Evolutionary conservation across 2,888 invertebrate species (phyloP).

Genomic region (Rugalucina vietnamica): DNA sequence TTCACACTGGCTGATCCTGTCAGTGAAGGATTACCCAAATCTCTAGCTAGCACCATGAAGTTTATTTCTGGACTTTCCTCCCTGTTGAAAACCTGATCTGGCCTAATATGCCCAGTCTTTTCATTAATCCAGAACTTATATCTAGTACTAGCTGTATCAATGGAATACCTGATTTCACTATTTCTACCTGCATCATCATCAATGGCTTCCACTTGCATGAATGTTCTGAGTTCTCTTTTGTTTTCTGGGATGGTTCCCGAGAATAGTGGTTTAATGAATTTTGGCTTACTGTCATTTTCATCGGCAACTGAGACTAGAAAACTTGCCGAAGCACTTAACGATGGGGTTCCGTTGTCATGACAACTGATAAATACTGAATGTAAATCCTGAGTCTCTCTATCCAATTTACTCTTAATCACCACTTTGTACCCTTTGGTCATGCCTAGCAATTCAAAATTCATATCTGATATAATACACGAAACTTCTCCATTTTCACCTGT

Average conservation of each 20-base stretch:
- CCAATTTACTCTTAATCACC: slow-evolving; percentile 51
- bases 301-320: slow-evolving; percentile 87
- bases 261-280: slow-evolving; percentile 86
- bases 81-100: slow-evolving; percentile 91
- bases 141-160: slow-evolving; percentile 86
- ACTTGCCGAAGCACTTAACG: slow-evolving; percentile 43
- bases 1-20: slow-evolving; percentile 87
- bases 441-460: slow-evolving; percentile 53
- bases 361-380: slow-evolving; percentile 56
- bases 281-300: slow-evolving; percentile 95
- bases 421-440: slow-evolving; percentile 63
- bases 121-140: slow-evolving; percentile 94
- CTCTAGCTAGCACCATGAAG: slow-evolving; percentile 94
- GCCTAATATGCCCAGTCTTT: slow-evolving; percentile 93
- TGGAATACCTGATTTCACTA: slow-evolving; percentile 85
- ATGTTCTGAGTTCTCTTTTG: slow-evolving; percentile 43
- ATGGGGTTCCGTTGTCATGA: slow-evolving; percentile 58
- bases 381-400: slow-evolving; percentile 54
- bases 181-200: slow-evolving; percentile 53
- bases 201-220: slow-evolving; percentile 56
- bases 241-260: slow-evolving; percentile 59
- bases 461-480: slow-evolving; percentile 53
- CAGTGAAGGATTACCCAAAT: slow-evolving; percentile 88
- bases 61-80: slow-evolving; percentile 96
- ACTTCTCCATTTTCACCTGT: slow-evolving; percentile 69